Evolutionary conservation across 2,888 invertebrate genomes (phyloP).

Genomic region (Cistogaster globosa): DNA sequence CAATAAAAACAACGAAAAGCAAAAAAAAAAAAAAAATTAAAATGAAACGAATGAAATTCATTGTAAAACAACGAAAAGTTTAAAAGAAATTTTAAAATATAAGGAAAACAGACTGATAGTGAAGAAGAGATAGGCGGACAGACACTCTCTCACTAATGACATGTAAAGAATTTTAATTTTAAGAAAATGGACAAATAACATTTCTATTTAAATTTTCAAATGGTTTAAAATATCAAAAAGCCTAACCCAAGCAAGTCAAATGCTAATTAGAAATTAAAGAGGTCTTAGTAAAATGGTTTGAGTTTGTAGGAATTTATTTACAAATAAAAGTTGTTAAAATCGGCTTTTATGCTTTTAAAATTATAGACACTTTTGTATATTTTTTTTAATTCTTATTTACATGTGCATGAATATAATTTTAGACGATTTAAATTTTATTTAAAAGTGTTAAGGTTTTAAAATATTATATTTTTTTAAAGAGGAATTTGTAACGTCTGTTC

Average conservation of each 20-base stretch:
- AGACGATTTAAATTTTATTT: too few species aligned
- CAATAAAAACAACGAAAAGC: neutral
- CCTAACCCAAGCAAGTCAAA: neutral
- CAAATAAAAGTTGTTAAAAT: too few species aligned
- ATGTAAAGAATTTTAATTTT: conserved; percentile 29
- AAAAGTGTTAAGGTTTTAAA: too few species aligned
- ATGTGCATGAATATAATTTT: too few species aligned
- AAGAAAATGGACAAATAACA: neutral
- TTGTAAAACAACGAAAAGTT: conserved; percentile 2
- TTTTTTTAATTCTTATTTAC: too few species aligned
- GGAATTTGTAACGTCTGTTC: too few species aligned
- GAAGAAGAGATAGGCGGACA: neutral
- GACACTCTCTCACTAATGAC: neutral
- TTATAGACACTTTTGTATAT: too few species aligned
- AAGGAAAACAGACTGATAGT: neutral
- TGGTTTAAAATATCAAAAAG: neutral
- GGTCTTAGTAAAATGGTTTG: neutral
- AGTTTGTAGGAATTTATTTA: too few species aligned
- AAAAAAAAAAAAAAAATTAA: neutral
- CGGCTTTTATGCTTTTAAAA: too few species aligned
- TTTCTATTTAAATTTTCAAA: too few species aligned
- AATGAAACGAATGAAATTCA: neutral
- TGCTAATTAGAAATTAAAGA: neutral
- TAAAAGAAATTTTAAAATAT: neutral
- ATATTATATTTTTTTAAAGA: too few species aligned